A percentile compares a stretch with the other conserved stretches of the same genome.
Evolutionary conservation across 2,888 invertebrate genomes (phyloP).

Genomic region (Drosophila glabriapex): DNA sequence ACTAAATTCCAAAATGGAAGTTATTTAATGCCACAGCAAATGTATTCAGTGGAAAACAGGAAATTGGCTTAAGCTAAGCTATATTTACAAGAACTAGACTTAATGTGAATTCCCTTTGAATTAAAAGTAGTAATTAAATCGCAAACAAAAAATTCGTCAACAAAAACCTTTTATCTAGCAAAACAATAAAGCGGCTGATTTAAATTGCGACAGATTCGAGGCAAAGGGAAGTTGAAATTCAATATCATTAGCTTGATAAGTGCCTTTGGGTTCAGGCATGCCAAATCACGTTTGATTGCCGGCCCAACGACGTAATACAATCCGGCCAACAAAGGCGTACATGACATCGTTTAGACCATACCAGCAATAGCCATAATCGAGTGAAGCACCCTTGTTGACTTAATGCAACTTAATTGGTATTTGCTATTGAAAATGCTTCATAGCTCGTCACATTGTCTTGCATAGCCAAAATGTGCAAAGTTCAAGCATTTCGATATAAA

Average conservation of each 20-base stretch:
- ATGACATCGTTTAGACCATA: not conserved
- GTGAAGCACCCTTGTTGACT: not conserved
- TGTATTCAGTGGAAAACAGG: not conserved
- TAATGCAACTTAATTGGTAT: not conserved
- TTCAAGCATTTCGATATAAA: not conserved
- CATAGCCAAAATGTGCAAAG: not conserved
- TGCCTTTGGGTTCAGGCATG: not conserved
- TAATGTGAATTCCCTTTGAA: not conserved
- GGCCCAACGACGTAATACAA: not conserved
- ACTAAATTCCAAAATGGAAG: not conserved
- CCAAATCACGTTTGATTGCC: not conserved
- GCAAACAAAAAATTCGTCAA: not conserved
- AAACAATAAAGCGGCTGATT: not conserved
- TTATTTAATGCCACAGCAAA: not conserved
- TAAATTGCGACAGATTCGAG: not conserved
- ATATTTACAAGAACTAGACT: not conserved
- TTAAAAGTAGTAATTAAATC: not conserved
- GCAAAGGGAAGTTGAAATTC: not conserved
- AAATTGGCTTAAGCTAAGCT: not conserved
- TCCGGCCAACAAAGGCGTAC: not conserved
- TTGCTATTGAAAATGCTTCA: not conserved
- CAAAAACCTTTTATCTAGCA: not conserved
- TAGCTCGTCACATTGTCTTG: not conserved
- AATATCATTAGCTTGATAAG: not conserved
- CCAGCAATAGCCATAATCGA: not conserved